Conservation (phyloP, 1,140 invertebrate genomes). For the Oncopodura yosiiana region DNA sequence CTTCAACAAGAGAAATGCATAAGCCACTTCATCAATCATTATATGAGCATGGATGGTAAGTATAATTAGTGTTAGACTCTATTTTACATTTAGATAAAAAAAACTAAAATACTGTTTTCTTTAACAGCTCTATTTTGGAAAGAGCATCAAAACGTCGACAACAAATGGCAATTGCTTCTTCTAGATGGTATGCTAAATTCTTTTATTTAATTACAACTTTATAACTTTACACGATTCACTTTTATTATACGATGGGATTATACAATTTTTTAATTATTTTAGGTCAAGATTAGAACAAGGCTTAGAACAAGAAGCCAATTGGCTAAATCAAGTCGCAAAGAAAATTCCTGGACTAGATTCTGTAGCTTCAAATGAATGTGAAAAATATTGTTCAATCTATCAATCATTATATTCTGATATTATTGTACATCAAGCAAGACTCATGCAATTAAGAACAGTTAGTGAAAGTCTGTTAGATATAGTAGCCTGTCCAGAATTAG, state of each 20-base stretch:
- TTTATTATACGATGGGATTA: too few relatives aligned
- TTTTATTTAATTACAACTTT: too few relatives aligned
- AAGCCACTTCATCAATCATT: constrained; percentile 56
- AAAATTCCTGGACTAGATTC: constrained; percentile 64
- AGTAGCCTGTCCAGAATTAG: constrained; percentile 58
- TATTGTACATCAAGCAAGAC: constrained; percentile 62
- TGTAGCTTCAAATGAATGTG: constrained; percentile 66
- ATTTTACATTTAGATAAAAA: neutral
- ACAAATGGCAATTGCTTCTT: constrained; percentile 64
- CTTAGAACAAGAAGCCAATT: constrained; percentile 66
- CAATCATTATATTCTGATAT: constrained; percentile 66
- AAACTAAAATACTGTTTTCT: neutral
- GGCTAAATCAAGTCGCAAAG: constrained; percentile 68
- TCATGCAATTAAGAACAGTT: constrained; percentile 59
- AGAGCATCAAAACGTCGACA: constrained; percentile 65
- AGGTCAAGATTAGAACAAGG: constrained; percentile 60
- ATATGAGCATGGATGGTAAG: neutral
- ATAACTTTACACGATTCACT: too few relatives aligned
- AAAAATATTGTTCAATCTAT: constrained; percentile 71
- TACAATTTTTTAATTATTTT: too few relatives aligned
- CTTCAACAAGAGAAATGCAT: constrained; percentile 60
- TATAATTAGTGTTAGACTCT: neutral
- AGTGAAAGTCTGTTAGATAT: constrained; percentile 61
- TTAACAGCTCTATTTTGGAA: constrained; percentile 58
- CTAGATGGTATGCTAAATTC: constrained; percentile 57